These are phyloP conservation scores for Celastrina argiolus DNA, from an alignment of 2,888 invertebrate genomes.

Conservation along the genomic window DNA sequence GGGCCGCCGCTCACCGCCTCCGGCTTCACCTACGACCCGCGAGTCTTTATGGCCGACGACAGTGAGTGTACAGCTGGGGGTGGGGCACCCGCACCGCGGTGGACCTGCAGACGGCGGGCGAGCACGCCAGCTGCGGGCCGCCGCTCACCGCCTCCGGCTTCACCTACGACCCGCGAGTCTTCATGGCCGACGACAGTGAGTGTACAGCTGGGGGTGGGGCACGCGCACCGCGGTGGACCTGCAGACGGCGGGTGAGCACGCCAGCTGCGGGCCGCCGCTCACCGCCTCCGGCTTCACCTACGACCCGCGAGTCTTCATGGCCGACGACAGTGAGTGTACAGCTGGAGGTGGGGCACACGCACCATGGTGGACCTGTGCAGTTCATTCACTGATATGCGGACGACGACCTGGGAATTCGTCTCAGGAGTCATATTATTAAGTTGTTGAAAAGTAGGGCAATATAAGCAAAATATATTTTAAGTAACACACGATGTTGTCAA, in stretches of 20 bases:
- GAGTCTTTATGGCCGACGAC: conserved; percentile 88
- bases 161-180: conserved; percentile 88
- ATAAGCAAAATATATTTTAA: too few relatives aligned
- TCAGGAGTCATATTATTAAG: too few relatives aligned
- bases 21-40: conserved; percentile 92
- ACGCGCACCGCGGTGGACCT: conserved; percentile 91
- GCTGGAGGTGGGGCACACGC: conserved; percentile 80
- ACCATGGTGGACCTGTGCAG: conserved; percentile 92
- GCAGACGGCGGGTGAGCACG: conserved; percentile 90
- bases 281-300: conserved; percentile 90
- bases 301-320: conserved; percentile 90
- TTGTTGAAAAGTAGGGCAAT: too few relatives aligned
- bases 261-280: conserved; percentile 88
- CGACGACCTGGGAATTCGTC: too few relatives aligned
- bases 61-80: conserved; percentile 76
- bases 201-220: conserved; percentile 65
- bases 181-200: conserved; percentile 92
- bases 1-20: conserved; percentile 85
- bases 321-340: conserved; percentile 83
- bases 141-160: conserved; percentile 87
- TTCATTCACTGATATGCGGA: too few relatives aligned
- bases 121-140: conserved; percentile 91
- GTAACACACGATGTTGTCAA: too few relatives aligned
- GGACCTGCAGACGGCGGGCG: conserved; percentile 91
- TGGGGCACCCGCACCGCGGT: conserved; percentile 89